These are phyloP conservation scores for Actinopyga echinites DNA, from an alignment of 53 echinoderm and acorn worm species.

Conservation along the genomic window DNA sequence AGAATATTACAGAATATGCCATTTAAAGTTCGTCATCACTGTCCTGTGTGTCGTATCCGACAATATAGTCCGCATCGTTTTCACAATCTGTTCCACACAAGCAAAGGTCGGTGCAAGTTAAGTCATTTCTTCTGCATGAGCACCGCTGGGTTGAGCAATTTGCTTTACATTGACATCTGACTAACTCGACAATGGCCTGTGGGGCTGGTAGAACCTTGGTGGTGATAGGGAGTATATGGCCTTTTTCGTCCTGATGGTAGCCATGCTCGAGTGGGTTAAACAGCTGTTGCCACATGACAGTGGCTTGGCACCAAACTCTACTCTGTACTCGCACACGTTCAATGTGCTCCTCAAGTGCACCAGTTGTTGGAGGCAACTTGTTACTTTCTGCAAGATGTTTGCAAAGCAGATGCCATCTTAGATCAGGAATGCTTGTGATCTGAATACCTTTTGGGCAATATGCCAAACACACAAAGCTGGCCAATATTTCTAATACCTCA, in stretches of 20 bases:
- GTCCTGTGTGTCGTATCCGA: slow-evolving; percentile 18
- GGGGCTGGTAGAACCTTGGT: slow-evolving; percentile 47
- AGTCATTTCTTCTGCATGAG: slow-evolving; percentile 39
- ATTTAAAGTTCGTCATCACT: no score
- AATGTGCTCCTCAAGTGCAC: slow-evolving; percentile 52
- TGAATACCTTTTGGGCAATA: slow-evolving; percentile 43
- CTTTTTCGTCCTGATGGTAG: slow-evolving; percentile 18
- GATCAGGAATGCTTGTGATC: slow-evolving; percentile 53
- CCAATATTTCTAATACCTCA: slow-evolving; percentile 22
- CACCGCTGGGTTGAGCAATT: slow-evolving; percentile 25
- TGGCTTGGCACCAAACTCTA: slow-evolving; percentile 48
- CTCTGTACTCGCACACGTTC: slow-evolving; percentile 42
- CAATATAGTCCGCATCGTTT: slow-evolving; percentile 13
- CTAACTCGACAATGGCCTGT: slow-evolving; percentile 47
- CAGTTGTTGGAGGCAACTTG: slow-evolving; percentile 39
- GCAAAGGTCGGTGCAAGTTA: slow-evolving; percentile 43
- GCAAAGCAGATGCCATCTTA: slow-evolving; percentile 56
- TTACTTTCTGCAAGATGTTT: slow-evolving; percentile 53
- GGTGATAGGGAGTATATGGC: slow-evolving; percentile 15
- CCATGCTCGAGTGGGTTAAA: slow-evolving; percentile 55
- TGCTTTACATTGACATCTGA: slow-evolving; percentile 37
- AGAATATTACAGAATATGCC: no score
- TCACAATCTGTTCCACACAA: slow-evolving; percentile 30
- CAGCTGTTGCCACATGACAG: slow-evolving; percentile 13
- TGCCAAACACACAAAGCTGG: slow-evolving; percentile 32